Evolutionary conservation across 2,113 vertebrate species (phyloP), one percentile per base, ranked within the genome.

Genomic region (Scatophagus argus): DNA sequence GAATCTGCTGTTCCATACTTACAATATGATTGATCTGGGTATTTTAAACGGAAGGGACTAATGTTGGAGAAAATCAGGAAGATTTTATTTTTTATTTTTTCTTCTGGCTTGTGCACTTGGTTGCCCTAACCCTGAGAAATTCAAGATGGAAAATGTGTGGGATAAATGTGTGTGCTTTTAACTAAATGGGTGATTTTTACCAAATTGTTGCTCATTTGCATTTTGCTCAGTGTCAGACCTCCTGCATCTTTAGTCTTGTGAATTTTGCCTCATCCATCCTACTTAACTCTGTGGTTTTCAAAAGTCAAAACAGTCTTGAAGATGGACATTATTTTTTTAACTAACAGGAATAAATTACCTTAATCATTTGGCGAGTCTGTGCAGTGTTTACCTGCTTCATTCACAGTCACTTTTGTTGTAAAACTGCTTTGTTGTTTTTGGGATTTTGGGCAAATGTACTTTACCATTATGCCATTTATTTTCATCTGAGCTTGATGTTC

Each of bases 391-490:
- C 23, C 41, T 4, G 10, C 44, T 60, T 54, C 13, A 25, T 66
- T 77, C 54, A 25, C 7, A 25, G 1, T 38, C 55, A n/a, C 17
- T 49, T 27, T 16, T 52, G 25, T 10, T 36, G 14, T 13, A 31
- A 43, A 79, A 44, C 13, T 3, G 23, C 16, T 63, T 52, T 64
- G 41, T n/a, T 63, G 19, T n/a, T 63, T 68, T 23, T 17, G 49
- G 51, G 36, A 69, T 78, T 69, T 43, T 3, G 5, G 36, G 0
- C 9, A 65, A 51, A 60, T 39, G 14, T 21, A 46, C 16, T 51
- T 47, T 29, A n/a, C 32, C 52, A 63, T 64, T 56, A 23, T 31
- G 19, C 25, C 38, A n/a, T 68, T 11, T 62, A 12, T 60, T 71
- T 56, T 31, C 13, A 54, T 52, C 25, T 61, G 2, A 54, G 11